A percentile compares a stretch with the other conserved stretches of the same genome.
These are phyloP conservation scores for Tridacna gigas DNA, from an alignment of 2,888 invertebrate genomes.

Conservation along the genomic window DNA sequence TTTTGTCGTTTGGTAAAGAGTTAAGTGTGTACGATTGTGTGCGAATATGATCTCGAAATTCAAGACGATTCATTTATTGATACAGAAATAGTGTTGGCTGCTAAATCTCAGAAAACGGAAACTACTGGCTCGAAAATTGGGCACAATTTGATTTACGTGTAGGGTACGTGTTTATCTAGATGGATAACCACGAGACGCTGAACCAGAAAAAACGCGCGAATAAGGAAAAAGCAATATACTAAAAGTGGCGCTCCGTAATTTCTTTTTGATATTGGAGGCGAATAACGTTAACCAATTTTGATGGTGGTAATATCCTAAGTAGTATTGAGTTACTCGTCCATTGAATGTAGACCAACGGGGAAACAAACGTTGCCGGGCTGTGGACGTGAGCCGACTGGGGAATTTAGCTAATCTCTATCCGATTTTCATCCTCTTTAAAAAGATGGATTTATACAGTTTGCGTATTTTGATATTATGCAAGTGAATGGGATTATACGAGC, in stretches of 20 bases:
- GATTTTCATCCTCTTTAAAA: background rate
- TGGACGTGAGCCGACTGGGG: slow-evolving; percentile 11
- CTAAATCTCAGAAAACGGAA: too few species aligned
- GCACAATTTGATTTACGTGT: too few species aligned
- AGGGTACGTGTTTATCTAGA: too few species aligned
- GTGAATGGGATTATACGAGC: background rate
- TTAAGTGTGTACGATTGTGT: too few species aligned
- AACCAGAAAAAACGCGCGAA: slow-evolving; percentile 18
- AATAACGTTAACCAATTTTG: slow-evolving; percentile 21
- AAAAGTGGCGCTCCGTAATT: slow-evolving; percentile 28
- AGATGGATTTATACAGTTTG: background rate
- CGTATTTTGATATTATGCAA: background rate
- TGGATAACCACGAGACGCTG: slow-evolving; percentile 16
- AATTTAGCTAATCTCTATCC: slow-evolving; percentile 6
- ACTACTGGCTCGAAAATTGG: too few species aligned
- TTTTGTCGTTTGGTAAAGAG: too few species aligned
- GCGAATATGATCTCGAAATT: too few species aligned
- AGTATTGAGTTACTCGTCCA: slow-evolving; percentile 14
- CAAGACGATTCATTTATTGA: too few species aligned
- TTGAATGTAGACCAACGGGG: background rate
- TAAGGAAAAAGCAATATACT: slow-evolving; percentile 19
- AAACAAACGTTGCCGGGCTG: slow-evolving; percentile 9
- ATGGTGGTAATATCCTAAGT: slow-evolving; percentile 23
- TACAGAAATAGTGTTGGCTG: too few species aligned
- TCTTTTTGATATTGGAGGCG: slow-evolving; percentile 31